Evolutionary conservation across 2,888 invertebrate genomes (phyloP).

Genomic region (Pheosia gnoma): DNA sequence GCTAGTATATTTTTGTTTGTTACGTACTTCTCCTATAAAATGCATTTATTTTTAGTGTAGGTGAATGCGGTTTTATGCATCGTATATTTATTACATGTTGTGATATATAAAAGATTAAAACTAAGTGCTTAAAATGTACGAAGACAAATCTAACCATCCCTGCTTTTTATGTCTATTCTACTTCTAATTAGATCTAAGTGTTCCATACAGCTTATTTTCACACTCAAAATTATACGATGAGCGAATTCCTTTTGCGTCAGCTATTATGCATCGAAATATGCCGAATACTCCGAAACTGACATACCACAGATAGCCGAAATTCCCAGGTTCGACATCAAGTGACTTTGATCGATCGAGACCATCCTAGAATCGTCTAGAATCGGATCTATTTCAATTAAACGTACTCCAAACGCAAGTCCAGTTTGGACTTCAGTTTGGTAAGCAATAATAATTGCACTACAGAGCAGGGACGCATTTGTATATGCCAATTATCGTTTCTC

Average conservation of each 20-base stretch:
- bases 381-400: slow-evolving; percentile 36
- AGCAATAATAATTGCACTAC: slow-evolving; percentile 35
- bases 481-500: slow-evolving; percentile 33
- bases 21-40: too few relatives aligned
- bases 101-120: too few relatives aligned
- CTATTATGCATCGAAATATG: slow-evolving; percentile 15
- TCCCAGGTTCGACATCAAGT: slow-evolving; percentile 12
- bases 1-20: too few relatives aligned
- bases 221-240: slow-evolving; percentile 3
- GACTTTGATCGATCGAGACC: slow-evolving; percentile 27
- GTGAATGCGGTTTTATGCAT: too few relatives aligned
- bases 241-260: background rate
- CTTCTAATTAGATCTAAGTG: too few relatives aligned
- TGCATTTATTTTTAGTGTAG: too few relatives aligned
- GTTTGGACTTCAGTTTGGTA: slow-evolving; percentile 20
- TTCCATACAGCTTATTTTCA: too few relatives aligned
- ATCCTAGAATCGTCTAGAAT: slow-evolving; percentile 28
- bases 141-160: too few relatives aligned
- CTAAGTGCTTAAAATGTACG: too few relatives aligned
- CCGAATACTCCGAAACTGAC: slow-evolving; percentile 15
- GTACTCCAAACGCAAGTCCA: slow-evolving; percentile 27
- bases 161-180: too few relatives aligned
- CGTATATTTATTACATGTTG: too few relatives aligned
- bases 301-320: slow-evolving; percentile 26
- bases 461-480: slow-evolving; percentile 29